A percentile compares a stretch with the other conserved stretches of the same genome.
Conservation (phyloP, 2,888 invertebrate genomes). For the Mesorhabditis spiculigera region DNA sequence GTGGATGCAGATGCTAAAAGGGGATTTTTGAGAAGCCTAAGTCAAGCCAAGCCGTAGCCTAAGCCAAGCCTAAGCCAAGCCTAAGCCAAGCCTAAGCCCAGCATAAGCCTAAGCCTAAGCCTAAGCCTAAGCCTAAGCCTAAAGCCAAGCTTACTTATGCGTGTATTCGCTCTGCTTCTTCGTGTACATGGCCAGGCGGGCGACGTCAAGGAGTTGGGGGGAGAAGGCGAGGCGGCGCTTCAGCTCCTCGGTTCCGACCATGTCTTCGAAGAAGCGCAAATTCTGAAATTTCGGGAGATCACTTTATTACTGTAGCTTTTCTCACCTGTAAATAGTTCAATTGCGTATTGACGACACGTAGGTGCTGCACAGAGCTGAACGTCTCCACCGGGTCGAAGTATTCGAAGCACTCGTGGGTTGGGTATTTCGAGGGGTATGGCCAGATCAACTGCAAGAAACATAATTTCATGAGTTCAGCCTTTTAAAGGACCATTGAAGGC, state of each 20-base stretch:
- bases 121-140: background rate
- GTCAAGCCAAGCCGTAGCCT: background rate
- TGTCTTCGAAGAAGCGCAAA: background rate
- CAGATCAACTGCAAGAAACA: background rate
- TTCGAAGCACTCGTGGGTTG: constrained; percentile 1
- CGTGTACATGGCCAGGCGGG: background rate
- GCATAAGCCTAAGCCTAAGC: background rate
- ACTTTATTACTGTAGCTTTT: background rate
- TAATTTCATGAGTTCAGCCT: background rate
- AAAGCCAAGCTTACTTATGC: background rate
- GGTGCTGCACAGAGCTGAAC: background rate
- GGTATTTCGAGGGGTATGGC: constrained; percentile 4
- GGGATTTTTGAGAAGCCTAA: background rate
- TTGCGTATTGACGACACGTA: background rate
- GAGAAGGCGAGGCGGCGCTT: constrained; percentile 1
- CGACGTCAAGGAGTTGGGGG: background rate
- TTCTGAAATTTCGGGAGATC: background rate
- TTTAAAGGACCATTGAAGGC: background rate
- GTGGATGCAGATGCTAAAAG: background rate
- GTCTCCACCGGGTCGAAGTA: background rate
- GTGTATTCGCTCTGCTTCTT: background rate
- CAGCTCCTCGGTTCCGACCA: background rate
- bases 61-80: background rate
- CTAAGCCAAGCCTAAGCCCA: background rate
- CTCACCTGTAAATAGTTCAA: background rate